Conservation (phyloP, 2,113 vertebrate genomes). For the Lagopus muta region DNA sequence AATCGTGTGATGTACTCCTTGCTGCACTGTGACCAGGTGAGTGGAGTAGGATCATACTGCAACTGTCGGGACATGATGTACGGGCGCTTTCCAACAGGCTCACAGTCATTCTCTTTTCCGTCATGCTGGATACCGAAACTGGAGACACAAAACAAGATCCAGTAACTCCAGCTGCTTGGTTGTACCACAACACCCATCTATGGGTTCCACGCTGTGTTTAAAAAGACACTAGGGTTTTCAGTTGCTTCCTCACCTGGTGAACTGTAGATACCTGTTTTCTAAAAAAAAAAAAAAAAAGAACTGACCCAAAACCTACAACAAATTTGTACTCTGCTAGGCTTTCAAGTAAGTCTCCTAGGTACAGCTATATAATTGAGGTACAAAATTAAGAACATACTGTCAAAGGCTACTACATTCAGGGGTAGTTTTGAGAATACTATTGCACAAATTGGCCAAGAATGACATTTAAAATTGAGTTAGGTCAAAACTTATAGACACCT, state of each 20-base stretch:
- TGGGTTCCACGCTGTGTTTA: neutral
- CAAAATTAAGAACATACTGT: neutral
- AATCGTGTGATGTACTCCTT: slow-evolving; percentile 98
- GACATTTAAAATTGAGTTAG: neutral
- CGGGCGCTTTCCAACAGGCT: slow-evolving; percentile 83
- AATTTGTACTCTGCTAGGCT: neutral
- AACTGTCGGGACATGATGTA: slow-evolving; percentile 97
- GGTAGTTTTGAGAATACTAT: neutral
- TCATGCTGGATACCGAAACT: slow-evolving; percentile 98
- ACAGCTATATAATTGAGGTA: neutral
- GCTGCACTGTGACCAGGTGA: slow-evolving; percentile 97
- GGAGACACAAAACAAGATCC: slow-evolving; percentile 7
- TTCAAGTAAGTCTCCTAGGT: neutral
- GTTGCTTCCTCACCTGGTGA: neutral
- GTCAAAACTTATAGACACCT: neutral
- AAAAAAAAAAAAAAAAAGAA: neutral
- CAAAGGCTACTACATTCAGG: neutral
- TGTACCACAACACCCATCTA: neutral
- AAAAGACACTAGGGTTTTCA: neutral
- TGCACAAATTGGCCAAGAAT: neutral
- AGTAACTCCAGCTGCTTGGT: neutral
- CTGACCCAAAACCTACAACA: neutral
- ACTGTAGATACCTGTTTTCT: neutral
- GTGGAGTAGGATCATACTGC: slow-evolving; percentile 92
- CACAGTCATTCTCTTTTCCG: slow-evolving; percentile 96